phyloP scores from a whole-genome alignment of 2,888 invertebrate species.

The Tachina lurida region DNA sequence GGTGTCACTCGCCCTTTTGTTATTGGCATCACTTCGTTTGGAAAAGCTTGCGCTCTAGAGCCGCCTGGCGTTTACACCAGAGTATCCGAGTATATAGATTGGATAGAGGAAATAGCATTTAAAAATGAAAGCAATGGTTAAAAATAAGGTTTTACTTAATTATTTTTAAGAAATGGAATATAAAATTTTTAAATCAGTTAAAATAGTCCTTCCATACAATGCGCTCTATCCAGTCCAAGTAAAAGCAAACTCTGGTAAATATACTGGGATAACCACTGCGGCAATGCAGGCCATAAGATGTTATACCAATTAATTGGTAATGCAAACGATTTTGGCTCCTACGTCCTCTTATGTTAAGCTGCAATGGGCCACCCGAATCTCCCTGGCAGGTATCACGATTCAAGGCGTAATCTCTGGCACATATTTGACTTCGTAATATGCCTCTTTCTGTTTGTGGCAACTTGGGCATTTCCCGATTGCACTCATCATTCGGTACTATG shows the following conservation, averaged over 20 bases:
- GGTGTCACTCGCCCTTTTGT: slow-evolving; percentile 61
- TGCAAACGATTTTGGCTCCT: slow-evolving; percentile 74
- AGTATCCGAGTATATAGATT: slow-evolving; percentile 74
- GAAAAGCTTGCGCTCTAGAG: slow-evolving; percentile 73
- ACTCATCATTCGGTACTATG: slow-evolving; percentile 78
- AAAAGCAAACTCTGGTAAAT: slow-evolving; percentile 79
- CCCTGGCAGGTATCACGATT: slow-evolving; percentile 81
- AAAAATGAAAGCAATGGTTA: background rate
- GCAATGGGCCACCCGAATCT: slow-evolving; percentile 81
- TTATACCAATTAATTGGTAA: slow-evolving; percentile 80
- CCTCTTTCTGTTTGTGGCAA: slow-evolving; percentile 76
- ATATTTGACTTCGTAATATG: slow-evolving; percentile 79
- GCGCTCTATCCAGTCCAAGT: slow-evolving; percentile 81
- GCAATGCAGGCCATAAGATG: slow-evolving; percentile 81
- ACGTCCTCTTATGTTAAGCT: slow-evolving; percentile 77
- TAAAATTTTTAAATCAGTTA: background rate
- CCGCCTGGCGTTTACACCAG: slow-evolving; percentile 75
- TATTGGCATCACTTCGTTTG: slow-evolving; percentile 76
- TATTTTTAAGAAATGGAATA: background rate
- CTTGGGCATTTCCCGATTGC: slow-evolving; percentile 76
- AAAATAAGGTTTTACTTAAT: slow-evolving; percentile 28
- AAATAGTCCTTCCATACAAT: slow-evolving; percentile 75
- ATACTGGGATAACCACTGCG: slow-evolving; percentile 80
- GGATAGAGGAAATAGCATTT: slow-evolving; percentile 75
- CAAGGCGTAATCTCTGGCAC: slow-evolving; percentile 78